Evolutionary conservation across 2,113 vertebrate genomes (phyloP), one percentile per base, ranked within the genome.

Genomic region (Monarcha castaneiventris): DNA sequence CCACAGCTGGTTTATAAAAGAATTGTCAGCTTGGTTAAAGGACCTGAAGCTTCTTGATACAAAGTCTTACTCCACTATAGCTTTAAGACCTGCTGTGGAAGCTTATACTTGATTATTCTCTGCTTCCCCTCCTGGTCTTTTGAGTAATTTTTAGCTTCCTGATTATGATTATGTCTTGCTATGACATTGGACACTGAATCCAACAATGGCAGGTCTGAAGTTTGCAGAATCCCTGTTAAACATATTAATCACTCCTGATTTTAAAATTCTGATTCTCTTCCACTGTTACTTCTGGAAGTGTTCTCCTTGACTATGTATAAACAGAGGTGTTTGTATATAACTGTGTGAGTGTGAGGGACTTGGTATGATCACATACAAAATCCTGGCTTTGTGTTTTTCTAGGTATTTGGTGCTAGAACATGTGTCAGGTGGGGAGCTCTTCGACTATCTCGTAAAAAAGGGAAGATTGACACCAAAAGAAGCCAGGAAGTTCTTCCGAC

Each of bases 321-420:
- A 35, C 30, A 21, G 21, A 93, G 32, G 37, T 64, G 37, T 80
- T 90, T 74, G 27, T 59, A 3, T 69, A 3, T 55, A 59, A 35
- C 56, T 72, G 1, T 20, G 25, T 35, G 35, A 79, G 26, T 32
- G 32, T 37, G 62, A 77, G 52, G 15, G n/a, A 10, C 9, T 23
- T 68, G 77, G 9, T 79, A 6, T 78, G 52, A 80, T 75, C 27
- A 49, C 0, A 0, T 66, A 94, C 14, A 54, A 81, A 95, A 59
- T 72, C n/a, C 37, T 84, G 71, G 29, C 67, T 91, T 46, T 89
- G 46, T 91, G 87, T 17, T 93, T 87, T 94, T 90, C 80, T 90
- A 99, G 99, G 97, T 99, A 99, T 97, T 98, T 99, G 98, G 99
- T 99, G 97, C 98, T 99, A 98, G 99, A 99, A 98, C 99, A 99